A percentile compares a stretch with the other conserved stretches of the same genome.
These are phyloP conservation scores for Cataglyphis cursor DNA, from an alignment of 2,888 invertebrate species.

Conservation along the genomic window DNA sequence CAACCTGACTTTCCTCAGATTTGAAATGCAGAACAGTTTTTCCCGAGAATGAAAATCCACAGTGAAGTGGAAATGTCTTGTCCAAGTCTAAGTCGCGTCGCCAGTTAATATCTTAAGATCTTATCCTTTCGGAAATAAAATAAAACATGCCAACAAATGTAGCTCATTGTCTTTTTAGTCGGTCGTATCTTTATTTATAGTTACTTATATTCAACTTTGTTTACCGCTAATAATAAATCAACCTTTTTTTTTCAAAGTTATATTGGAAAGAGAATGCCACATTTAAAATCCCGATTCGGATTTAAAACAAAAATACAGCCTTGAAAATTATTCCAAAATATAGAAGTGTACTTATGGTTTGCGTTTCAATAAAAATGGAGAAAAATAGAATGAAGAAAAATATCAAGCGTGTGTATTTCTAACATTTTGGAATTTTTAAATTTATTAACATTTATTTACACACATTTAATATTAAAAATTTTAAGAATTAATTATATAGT, in stretches of 20 bases:
- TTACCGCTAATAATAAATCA: slow-evolving; percentile 31
- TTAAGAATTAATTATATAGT: background rate
- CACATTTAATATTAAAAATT: background rate
- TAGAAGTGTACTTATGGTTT: slow-evolving; percentile 6
- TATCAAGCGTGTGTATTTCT: background rate
- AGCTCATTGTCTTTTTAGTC: slow-evolving; percentile 46
- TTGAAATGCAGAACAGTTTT: slow-evolving; percentile 75
- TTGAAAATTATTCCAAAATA: slow-evolving; percentile 36
- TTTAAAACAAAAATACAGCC: slow-evolving; percentile 22
- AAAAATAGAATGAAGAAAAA: slow-evolving; percentile 24
- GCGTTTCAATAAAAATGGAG: background rate
- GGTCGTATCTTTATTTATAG: slow-evolving; percentile 38
- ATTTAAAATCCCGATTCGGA: slow-evolving; percentile 34
- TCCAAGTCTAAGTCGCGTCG: slow-evolving; percentile 58
- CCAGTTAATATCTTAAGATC: slow-evolving; percentile 50
- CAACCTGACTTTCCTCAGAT: slow-evolving; percentile 72
- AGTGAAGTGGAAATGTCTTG: slow-evolving; percentile 70
- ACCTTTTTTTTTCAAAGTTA: slow-evolving; percentile 1
- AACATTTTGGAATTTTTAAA: background rate
- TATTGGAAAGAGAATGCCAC: slow-evolving; percentile 23
- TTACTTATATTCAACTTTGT: slow-evolving; percentile 9
- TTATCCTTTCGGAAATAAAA: slow-evolving; percentile 48
- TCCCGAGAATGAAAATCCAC: slow-evolving; percentile 65
- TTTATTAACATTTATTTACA: background rate
- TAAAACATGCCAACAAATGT: slow-evolving; percentile 38